A percentile compares a stretch with the other conserved stretches of the same genome.
Evolutionary conservation across 2,888 invertebrate genomes (phyloP).

Genomic region (Leptogaster cylindrica): DNA sequence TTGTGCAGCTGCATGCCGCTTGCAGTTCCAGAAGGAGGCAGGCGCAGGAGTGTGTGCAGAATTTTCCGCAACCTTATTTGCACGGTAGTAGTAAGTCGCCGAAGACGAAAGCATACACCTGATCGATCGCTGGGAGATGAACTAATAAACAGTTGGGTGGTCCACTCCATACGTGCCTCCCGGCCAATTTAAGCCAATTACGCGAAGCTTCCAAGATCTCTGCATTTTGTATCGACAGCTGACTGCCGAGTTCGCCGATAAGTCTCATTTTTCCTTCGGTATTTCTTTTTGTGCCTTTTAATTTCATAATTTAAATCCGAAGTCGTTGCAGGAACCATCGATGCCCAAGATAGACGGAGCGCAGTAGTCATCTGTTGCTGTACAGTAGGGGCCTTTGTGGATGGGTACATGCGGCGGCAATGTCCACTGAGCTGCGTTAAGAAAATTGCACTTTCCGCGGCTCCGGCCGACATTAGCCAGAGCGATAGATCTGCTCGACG

Average conservation of each 20-base stretch:
- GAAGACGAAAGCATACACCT: conserved; percentile 13
- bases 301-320: conserved; percentile 38
- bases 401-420: not conserved
- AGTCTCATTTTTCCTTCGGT: conserved; percentile 22
- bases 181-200: conserved; percentile 32
- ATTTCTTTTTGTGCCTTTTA: conserved; percentile 28
- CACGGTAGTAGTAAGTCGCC: not conserved
- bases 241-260: conserved; percentile 18
- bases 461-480: conserved; percentile 9
- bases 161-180: conserved; percentile 11
- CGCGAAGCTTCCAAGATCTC: conserved; percentile 16
- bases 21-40: not conserved
- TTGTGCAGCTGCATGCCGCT: not conserved
- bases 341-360: conserved; percentile 12
- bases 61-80: conserved; percentile 38
- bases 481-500: conserved; percentile 25
- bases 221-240: conserved; percentile 10
- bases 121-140: conserved; percentile 32
- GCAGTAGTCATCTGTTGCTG: conserved; percentile 11
- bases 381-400: not conserved
- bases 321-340: conserved; percentile 27
- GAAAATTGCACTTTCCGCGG: conserved; percentile 33
- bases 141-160: conserved; percentile 43
- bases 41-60: conserved; percentile 6
- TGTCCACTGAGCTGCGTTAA: conserved; percentile 19